Conservation (phyloP, 2,113 vertebrate species). For the Mesoclemmys tuberculata region DNA sequence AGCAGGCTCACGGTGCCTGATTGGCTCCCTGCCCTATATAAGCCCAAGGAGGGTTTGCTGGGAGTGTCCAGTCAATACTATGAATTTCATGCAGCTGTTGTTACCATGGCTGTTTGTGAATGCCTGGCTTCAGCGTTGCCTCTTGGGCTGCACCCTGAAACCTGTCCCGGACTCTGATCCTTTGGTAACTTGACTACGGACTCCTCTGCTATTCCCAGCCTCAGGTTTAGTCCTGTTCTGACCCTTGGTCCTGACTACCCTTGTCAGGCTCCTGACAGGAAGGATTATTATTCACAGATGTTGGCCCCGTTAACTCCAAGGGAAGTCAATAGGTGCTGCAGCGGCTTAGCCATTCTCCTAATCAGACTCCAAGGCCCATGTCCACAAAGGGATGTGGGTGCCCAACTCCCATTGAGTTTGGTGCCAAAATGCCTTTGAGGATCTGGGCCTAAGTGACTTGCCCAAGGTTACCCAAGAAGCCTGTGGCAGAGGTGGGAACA, state of each 20-base stretch:
- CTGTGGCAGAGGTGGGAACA: not conserved
- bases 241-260: not conserved
- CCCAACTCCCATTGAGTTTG: not conserved
- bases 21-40: not conserved
- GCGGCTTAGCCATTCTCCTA: not conserved
- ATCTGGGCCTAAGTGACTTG: too few relatives aligned
- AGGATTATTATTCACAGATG: not conserved
- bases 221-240: not conserved
- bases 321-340: not conserved
- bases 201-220: not conserved
- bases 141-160: not conserved
- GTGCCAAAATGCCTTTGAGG: too few relatives aligned
- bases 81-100: too few relatives aligned
- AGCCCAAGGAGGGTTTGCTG: not conserved
- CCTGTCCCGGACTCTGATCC: not conserved
- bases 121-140: not conserved
- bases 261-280: too few relatives aligned
- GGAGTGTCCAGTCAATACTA: not conserved
- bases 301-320: not conserved
- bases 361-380: not conserved
- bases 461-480: not conserved
- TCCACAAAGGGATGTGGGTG: not conserved
- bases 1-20: not conserved
- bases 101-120: not conserved
- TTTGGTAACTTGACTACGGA: not conserved